These are phyloP conservation scores for Psephotus haematonotus DNA, from an alignment of 2,113 vertebrate species.

Conservation along the genomic window DNA sequence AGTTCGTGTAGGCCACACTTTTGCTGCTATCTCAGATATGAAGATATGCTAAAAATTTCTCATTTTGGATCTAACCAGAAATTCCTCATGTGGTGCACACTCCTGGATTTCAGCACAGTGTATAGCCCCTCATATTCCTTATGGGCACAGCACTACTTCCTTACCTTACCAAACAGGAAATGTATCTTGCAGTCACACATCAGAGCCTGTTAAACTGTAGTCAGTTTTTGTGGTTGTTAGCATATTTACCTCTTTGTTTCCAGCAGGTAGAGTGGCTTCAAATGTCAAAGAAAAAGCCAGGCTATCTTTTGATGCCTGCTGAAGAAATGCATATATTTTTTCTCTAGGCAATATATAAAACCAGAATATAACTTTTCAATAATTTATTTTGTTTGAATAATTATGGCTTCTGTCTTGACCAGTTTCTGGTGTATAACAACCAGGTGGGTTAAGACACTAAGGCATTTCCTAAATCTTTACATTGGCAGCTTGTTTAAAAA, in stretches of 20 bases:
- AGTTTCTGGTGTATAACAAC: neutral
- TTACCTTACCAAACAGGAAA: neutral
- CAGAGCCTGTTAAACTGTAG: neutral
- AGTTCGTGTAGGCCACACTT: fast-evolving
- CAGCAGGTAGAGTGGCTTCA: neutral
- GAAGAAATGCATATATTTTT: neutral
- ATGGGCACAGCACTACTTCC: fast-evolving
- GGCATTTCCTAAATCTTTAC: neutral
- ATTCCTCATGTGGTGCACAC: fast-evolving
- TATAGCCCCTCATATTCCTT: neutral
- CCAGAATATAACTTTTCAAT: neutral
- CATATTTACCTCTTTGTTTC: neutral
- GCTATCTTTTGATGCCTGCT: neutral
- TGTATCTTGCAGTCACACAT: neutral
- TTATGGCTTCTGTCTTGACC: neutral
- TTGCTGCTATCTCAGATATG: neutral
- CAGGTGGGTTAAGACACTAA: neutral
- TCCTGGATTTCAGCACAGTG: neutral
- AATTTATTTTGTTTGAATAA: conserved; percentile 40
- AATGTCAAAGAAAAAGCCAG: neutral
- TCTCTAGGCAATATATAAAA: neutral
- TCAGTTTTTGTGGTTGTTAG: neutral
- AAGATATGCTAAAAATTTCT: neutral
- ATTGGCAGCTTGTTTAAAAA: conserved; percentile 20
- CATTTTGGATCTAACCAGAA: neutral